Evolutionary conservation across 2,113 vertebrate genomes (phyloP).

Genomic region (Geothlypis trichas): DNA sequence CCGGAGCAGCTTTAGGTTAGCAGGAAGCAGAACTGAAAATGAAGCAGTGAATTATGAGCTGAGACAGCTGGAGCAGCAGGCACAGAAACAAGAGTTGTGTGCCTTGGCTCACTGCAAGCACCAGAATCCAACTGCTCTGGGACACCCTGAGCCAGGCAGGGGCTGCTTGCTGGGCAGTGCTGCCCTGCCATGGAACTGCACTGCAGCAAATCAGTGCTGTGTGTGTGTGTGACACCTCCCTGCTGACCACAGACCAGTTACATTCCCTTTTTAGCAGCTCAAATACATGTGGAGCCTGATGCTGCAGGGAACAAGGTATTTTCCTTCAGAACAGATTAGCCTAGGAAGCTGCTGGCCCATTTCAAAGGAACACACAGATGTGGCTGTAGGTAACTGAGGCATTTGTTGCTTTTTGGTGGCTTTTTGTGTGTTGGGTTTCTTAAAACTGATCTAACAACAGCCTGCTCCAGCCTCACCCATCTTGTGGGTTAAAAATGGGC

Average conservation of each 20-base stretch:
- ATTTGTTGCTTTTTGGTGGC: background rate
- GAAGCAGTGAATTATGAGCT: background rate
- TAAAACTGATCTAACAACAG: background rate
- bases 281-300: background rate
- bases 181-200: background rate
- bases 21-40: background rate
- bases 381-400: background rate
- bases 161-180: background rate
- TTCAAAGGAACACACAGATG: background rate
- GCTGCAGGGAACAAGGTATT: background rate
- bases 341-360: background rate
- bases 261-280: background rate
- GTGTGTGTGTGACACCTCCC: background rate
- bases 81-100: background rate
- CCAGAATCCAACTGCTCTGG: background rate
- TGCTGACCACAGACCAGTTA: background rate
- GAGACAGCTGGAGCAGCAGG: background rate
- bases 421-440: background rate
- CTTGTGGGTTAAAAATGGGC: background rate
- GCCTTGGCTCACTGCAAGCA: background rate
- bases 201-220: background rate
- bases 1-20: background rate
- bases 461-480: background rate
- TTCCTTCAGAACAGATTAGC: slow-evolving; percentile 5
- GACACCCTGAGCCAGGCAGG: background rate